Percentiles rank a stretch among this genome's conserved stretches.
Conservation (phyloP, 2,113 vertebrate species). For the Odontesthes bonariensis region DNA sequence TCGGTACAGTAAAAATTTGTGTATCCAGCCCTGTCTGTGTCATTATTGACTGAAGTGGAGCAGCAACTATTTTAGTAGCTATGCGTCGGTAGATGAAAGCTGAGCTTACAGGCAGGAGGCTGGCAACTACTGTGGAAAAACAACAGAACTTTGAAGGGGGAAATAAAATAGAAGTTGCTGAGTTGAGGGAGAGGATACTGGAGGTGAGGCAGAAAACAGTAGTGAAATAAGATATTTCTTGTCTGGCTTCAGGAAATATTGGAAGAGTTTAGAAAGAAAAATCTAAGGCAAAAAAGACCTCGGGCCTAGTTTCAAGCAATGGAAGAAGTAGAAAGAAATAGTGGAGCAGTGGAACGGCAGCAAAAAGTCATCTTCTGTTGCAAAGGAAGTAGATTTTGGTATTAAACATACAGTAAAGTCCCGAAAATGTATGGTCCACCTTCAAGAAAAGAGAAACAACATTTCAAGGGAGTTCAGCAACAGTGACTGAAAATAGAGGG, state of each 20-base stretch:
- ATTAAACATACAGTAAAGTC: conserved; percentile 29
- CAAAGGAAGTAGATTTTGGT: conserved; percentile 28
- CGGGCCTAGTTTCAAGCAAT: conserved; percentile 53
- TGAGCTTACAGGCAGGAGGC: conserved; percentile 63
- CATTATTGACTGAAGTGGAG: conserved; percentile 74
- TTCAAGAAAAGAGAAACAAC: conserved; percentile 14
- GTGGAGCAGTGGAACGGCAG: conserved; percentile 27
- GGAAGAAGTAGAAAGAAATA: conserved; percentile 48
- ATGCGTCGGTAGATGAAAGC: conserved; percentile 77
- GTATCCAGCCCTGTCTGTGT: conserved; percentile 56
- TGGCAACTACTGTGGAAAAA: conserved; percentile 64
- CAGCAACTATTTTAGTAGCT: conserved; percentile 70
- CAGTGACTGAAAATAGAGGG: conserved; percentile 1
- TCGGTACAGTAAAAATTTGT: conserved; percentile 24
- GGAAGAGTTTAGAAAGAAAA: conserved; percentile 53
- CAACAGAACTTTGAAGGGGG: conserved; percentile 50
- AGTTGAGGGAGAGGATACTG: conserved; percentile 51
- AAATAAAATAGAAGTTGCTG: conserved; percentile 52
- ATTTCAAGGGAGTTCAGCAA: conserved; percentile 6
- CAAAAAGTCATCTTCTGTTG: conserved; percentile 9
- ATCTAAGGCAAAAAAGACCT: conserved; percentile 35
- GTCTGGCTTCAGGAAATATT: conserved; percentile 29
- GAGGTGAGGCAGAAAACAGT: conserved; percentile 48
- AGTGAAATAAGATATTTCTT: conserved; percentile 65
- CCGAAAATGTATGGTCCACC: conserved; percentile 49